Percentiles rank a stretch among this genome's conserved stretches.
These are phyloP conservation scores for Melanogrammus aeglefinus DNA, from an alignment of 2,797 vertebrate species.

Conservation along the genomic window DNA sequence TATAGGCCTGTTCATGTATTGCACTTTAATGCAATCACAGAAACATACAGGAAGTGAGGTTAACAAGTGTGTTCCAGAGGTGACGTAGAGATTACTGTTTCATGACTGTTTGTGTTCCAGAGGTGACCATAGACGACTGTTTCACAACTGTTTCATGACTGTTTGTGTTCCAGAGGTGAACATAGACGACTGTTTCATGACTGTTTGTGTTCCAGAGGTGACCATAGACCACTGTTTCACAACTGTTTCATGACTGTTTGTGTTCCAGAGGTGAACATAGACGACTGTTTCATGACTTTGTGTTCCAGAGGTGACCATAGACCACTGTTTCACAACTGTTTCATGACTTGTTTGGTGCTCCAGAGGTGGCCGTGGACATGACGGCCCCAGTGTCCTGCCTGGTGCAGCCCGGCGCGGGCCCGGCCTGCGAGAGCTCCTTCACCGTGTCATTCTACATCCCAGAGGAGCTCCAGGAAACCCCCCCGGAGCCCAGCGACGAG, in stretches of 20 bases:
- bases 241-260: conserved; percentile 20
- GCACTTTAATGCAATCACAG: background rate
- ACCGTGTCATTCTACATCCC: conserved; percentile 74
- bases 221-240: conserved; percentile 79
- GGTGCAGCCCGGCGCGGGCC: conserved; percentile 72
- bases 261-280: conserved; percentile 70
- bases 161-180: conserved; percentile 62
- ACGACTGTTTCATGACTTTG: conserved; percentile 35
- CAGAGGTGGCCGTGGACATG: conserved; percentile 78
- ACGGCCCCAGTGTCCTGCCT: conserved; percentile 73
- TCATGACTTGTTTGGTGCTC: background rate
- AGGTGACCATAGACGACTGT: conserved; percentile 66
- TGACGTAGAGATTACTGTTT: conserved; percentile 58
- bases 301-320: conserved; percentile 70
- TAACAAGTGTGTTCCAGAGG: conserved; percentile 50
- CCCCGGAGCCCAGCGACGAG: conserved; percentile 69
- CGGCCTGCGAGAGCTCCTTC: conserved; percentile 70
- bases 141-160: too few species aligned
- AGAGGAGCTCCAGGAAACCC: conserved; percentile 68
- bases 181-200: conserved; percentile 50
- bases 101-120: conserved; percentile 41
- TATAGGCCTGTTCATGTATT: background rate
- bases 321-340: conserved; percentile 48
- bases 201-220: conserved; percentile 51
- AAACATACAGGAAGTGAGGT: too few species aligned